Conservation (phyloP, 2,113 vertebrate species). For the Poeciliopsis retropinna region DNA sequence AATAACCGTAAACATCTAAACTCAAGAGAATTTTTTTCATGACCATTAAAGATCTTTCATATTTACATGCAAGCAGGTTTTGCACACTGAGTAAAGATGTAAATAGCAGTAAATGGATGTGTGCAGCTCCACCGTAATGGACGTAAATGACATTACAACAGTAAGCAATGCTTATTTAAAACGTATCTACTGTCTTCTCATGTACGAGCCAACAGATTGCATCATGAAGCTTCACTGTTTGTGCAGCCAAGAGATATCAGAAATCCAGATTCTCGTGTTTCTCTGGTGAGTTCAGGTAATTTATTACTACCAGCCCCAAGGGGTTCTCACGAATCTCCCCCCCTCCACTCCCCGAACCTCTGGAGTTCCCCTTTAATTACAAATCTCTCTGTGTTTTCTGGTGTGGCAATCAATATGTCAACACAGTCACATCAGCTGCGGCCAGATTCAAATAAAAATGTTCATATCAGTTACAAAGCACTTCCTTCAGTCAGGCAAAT, state of each 20-base stretch:
- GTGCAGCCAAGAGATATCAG: slow-evolving; percentile 10
- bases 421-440: slow-evolving; percentile 47
- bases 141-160: not conserved
- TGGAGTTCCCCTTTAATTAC: slow-evolving; percentile 68
- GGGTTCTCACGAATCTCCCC: slow-evolving; percentile 36
- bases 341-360: slow-evolving; percentile 14
- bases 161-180: not conserved
- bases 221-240: not conserved
- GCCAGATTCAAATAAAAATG: slow-evolving; percentile 51
- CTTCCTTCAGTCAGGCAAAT: slow-evolving; percentile 44
- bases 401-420: slow-evolving; percentile 65
- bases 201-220: not conserved
- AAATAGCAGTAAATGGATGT: not conserved
- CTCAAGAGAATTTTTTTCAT: too few species aligned
- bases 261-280: slow-evolving; percentile 18
- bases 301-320: slow-evolving; percentile 47
- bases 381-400: slow-evolving; percentile 42
- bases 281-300: slow-evolving; percentile 46
- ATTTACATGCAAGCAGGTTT: not conserved
- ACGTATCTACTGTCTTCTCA: not conserved
- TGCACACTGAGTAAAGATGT: not conserved
- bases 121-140: not conserved
- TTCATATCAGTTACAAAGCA: slow-evolving; percentile 57
- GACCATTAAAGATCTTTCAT: not conserved
- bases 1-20: too few species aligned